These are phyloP conservation scores for Setophaga coronata DNA, from an alignment of 2,113 vertebrate genomes.

Conservation along the genomic window DNA sequence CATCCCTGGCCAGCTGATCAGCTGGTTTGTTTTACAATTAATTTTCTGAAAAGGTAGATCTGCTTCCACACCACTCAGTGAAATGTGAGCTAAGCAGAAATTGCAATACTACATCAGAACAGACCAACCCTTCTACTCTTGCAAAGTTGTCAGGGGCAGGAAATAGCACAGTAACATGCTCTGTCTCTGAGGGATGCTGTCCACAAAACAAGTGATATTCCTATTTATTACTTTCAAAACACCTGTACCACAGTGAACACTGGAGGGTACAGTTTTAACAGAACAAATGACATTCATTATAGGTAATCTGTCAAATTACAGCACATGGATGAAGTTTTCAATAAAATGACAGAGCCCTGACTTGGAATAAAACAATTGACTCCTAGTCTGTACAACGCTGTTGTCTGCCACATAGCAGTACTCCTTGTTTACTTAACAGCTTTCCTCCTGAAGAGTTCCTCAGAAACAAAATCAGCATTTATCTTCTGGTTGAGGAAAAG, in stretches of 20 bases:
- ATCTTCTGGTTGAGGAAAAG: background rate
- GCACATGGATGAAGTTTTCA: background rate
- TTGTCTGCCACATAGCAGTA: background rate
- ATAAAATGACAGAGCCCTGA: background rate
- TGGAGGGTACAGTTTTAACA: background rate
- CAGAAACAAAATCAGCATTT: background rate
- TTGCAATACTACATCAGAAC: background rate
- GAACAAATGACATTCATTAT: fast-evolving
- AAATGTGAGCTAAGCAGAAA: background rate
- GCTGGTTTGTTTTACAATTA: fast-evolving
- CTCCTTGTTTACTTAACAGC: fast-evolving
- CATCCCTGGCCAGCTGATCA: background rate
- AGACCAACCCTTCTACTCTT: background rate
- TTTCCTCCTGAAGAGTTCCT: background rate
- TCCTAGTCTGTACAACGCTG: background rate
- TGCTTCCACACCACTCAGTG: background rate
- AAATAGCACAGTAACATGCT: background rate
- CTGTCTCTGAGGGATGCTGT: background rate
- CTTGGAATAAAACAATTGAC: background rate
- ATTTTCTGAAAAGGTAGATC: background rate
- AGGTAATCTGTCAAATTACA: background rate
- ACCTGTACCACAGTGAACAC: background rate
- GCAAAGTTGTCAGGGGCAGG: background rate
- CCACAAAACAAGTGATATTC: background rate
- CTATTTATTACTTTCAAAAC: background rate